A percentile compares a stretch with the other conserved stretches of the same genome.
Evolutionary conservation across 2,113 vertebrate species (phyloP).

Genomic region (Dromiciops gliroides): DNA sequence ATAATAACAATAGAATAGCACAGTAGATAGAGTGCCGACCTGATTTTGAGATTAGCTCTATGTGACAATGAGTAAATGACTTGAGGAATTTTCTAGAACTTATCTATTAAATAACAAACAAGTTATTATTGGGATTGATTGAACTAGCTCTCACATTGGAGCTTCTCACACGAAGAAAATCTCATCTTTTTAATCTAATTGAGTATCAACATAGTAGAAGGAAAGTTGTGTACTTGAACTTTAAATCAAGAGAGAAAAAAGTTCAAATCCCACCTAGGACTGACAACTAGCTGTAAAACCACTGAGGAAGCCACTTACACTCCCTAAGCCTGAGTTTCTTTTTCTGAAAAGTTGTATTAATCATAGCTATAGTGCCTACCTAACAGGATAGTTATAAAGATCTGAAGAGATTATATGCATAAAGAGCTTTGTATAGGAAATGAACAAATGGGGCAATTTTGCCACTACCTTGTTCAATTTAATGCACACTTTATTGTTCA

Average conservation of each 20-base stretch:
- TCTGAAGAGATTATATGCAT: background rate
- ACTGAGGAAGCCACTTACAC: background rate
- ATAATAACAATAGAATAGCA: background rate
- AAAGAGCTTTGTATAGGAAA: background rate
- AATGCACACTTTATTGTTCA: background rate
- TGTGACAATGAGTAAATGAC: background rate
- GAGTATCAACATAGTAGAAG: background rate
- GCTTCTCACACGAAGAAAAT: background rate
- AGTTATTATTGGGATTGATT: background rate
- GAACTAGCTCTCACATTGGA: background rate
- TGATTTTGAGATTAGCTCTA: background rate
- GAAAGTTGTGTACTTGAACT: background rate
- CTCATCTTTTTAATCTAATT: background rate
- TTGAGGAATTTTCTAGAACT: background rate
- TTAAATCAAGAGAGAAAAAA: background rate
- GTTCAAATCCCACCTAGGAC: background rate
- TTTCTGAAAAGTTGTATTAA: background rate
- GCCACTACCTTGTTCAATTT: background rate
- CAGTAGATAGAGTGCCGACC: no score
- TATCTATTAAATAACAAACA: background rate
- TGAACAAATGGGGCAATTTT: background rate
- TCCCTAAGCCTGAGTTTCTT: background rate
- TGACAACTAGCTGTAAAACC: background rate
- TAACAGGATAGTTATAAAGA: background rate
- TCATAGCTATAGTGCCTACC: background rate